phyloP scores from a whole-genome alignment of 1,140 invertebrate species.

The Yoshiicerus persimilis region DNA sequence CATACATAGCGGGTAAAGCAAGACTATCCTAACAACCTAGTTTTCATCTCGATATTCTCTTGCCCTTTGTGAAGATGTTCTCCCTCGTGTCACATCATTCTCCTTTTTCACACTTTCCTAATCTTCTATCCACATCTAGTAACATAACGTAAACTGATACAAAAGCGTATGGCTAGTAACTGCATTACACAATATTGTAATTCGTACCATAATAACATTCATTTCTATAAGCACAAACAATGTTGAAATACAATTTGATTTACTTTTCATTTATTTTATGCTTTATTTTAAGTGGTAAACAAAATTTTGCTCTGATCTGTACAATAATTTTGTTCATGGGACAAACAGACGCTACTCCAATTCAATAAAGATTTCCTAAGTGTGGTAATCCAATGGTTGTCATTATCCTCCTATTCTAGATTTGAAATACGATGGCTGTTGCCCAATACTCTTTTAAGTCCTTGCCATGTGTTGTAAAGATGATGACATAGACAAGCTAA shows the following conservation, averaged over 20 bases:
- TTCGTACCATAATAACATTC: too few species aligned
- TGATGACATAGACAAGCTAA: background rate
- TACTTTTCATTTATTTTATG: too few species aligned
- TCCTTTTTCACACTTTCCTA: background rate
- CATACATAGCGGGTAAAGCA: background rate
- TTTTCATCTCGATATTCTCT: background rate
- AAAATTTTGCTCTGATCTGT: too few species aligned
- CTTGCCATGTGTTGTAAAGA: background rate
- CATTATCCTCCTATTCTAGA: background rate
- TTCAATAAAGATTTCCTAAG: background rate
- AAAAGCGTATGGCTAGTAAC: background rate
- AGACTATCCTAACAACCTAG: background rate
- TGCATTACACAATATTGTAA: too few species aligned
- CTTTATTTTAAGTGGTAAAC: too few species aligned
- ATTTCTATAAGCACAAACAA: too few species aligned
- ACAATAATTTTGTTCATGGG: background rate
- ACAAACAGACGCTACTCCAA: background rate
- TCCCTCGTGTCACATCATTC: slow-evolving; percentile 1
- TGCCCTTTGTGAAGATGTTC: slow-evolving; percentile 4
- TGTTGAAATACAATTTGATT: too few species aligned
- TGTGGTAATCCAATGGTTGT: background rate
- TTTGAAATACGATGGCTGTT: background rate
- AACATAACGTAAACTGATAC: background rate
- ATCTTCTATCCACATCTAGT: background rate
- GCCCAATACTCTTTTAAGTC: background rate